Base-by-base conservation (phyloP, 1,140 invertebrate genomes). In the Trichonephila clavata region DNA sequence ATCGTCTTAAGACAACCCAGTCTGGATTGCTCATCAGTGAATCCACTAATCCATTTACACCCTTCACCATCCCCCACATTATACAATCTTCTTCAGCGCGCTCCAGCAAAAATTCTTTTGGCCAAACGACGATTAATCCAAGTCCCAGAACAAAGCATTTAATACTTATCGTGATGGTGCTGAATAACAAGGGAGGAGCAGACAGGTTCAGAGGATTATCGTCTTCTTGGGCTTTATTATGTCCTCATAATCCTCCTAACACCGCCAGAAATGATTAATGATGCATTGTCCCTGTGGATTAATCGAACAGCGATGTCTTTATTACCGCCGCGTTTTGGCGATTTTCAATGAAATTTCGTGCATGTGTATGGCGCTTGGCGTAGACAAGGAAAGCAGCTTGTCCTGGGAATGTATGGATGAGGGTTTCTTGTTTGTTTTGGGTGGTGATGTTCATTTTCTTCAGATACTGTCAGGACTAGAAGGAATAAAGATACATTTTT, bases 221-320 rank as follows among this genome's bases (percentile, higher is more conserved):
- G 92, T 93, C 92, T 87, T 93, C 92, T 93, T 93, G 57, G 92
- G 92, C 92, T 93, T 93, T 93, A 93, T 93, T 93, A 93, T 93
- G 92, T 93, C 92, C 92, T 87, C 68, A 68, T 93, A 93, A 93
- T 93, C 92, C 86, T 63, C 24, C 39, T 63, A 93, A 93, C 86
- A 87, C 92, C 63, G 50, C 65, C 83, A 93, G 92, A 93, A 93
- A 93, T 93, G 92, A 93, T 93, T 93, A 93, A 93, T 93, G 92
- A 93, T 80, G 92, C 86, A 93, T 93, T 93, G 92, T 93, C 84
- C 81, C 39, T 27, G 39, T 61, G 92, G 92, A 93, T 93, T 93
- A 93, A 87, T 93, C 43, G 92, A 59, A 93, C 84, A 24, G 16
- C 68, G 68, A 93, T 93, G 92, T 93, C 92, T 81, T 90, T 93